Conservation (phyloP, 2,797 vertebrate species). For the Acipenser oxyrinchus region DNA sequence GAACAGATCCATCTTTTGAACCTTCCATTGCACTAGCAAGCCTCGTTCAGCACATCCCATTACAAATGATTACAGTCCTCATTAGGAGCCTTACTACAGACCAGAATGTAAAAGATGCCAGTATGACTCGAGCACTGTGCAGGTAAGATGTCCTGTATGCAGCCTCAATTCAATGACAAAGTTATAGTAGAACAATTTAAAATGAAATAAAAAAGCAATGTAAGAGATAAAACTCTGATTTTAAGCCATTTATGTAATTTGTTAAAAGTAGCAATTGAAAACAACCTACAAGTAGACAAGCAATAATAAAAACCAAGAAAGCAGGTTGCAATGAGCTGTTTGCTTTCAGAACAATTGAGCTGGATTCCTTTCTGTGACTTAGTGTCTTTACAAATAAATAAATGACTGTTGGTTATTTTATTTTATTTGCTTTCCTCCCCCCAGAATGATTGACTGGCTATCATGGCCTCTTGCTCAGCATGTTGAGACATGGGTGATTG, state of each 20-base stretch:
- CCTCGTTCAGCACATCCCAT: conserved; percentile 93
- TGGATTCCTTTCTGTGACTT: too few relatives aligned
- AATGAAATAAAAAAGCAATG: too few relatives aligned
- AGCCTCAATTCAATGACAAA: conserved; percentile 1
- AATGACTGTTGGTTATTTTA: neutral
- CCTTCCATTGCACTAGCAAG: conserved; percentile 90
- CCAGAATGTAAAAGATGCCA: conserved; percentile 92
- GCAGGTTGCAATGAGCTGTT: neutral
- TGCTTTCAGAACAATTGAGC: neutral
- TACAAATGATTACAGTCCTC: conserved; percentile 96
- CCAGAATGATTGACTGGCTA: conserved; percentile 96
- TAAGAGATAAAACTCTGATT: too few relatives aligned
- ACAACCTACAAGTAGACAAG: neutral
- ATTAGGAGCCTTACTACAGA: conserved; percentile 97
- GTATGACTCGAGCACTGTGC: conserved; percentile 94
- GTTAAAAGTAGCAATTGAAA: too few relatives aligned
- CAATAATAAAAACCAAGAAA: neutral
- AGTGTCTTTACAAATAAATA: too few relatives aligned
- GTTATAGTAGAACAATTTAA: too few relatives aligned
- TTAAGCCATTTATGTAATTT: too few relatives aligned
- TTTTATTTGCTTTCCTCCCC: conserved; percentile 17
- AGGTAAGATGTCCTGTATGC: conserved; percentile 57
- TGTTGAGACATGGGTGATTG: conserved; percentile 95
- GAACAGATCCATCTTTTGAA: conserved; percentile 81
- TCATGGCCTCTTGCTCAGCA: conserved; percentile 96